Conservation (phyloP, 1,140 invertebrate species). For the Harpegnathos saltator region DNA sequence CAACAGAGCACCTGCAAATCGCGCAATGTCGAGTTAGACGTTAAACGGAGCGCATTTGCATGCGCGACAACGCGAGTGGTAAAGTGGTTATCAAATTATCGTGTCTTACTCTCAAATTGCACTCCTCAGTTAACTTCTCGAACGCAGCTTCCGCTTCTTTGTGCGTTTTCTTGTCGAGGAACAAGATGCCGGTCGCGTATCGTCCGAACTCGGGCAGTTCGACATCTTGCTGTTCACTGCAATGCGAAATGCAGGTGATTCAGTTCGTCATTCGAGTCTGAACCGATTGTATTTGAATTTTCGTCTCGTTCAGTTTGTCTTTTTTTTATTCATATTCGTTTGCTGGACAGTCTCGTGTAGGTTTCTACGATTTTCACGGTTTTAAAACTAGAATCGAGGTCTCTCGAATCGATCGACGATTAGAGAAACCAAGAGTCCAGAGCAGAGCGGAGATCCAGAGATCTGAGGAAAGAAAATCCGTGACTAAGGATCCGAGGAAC, state of each 20-base stretch:
- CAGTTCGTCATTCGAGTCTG: background rate
- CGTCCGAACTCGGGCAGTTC: constrained; percentile 93
- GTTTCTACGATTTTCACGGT: background rate
- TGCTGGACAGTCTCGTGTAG: background rate
- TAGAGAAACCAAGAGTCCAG: background rate
- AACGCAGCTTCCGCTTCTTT: constrained; percentile 94
- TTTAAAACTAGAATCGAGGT: background rate
- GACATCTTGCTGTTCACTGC: constrained; percentile 89
- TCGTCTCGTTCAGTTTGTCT: background rate
- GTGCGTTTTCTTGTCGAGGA: constrained; percentile 94
- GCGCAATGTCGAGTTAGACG: constrained; percentile 6
- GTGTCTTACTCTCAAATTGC: constrained; percentile 89
- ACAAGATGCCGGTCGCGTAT: constrained; percentile 98
- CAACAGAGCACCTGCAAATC: constrained; percentile 92
- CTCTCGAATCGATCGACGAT: background rate
- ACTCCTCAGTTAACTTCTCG: constrained; percentile 91
- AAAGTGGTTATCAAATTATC: constrained; percentile 17
- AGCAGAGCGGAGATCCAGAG: background rate
- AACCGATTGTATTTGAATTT: background rate
- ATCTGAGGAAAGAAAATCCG: constrained; percentile 7
- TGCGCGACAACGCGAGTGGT: background rate
- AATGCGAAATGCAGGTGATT: constrained; percentile 56
- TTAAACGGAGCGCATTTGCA: background rate
- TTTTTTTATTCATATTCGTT: too few species aligned
- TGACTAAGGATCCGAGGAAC: constrained; percentile 5